Evolutionary conservation across 2,888 invertebrate genomes (phyloP), one percentile per base, ranked within the genome.

Genomic region (Macrosoma leucophasiata): DNA sequence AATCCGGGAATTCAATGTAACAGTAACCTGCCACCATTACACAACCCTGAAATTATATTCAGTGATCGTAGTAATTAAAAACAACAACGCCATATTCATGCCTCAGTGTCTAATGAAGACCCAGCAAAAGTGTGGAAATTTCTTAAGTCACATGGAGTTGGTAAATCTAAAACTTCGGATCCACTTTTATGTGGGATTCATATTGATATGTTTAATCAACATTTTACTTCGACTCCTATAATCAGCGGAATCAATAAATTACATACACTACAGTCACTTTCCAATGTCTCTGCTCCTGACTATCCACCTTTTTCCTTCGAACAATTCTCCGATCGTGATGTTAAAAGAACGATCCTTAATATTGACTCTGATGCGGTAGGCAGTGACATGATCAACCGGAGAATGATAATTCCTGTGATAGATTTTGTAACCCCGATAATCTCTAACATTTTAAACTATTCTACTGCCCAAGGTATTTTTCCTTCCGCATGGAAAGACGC

Each of bases 301-400:
- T 27, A n/a, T 28, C 13, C 25, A 2, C n/a, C 13, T 12, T 38
- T 38, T 25, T 8, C 8, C 7, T 33, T 38, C 11, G 25, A 8
- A 10, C 23, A 2, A 23, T 29, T 33, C 5, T 3, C 30, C 13
- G 18, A 13, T 13, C n/a, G 33, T 28, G 34, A 31, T 13, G 34
- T 39, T 31, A 17, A 36, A 23, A 32, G 24, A 6, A 24, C 18
- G 12, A 12, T 37, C 3, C 18, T 19, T 4, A 19, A 28, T 6
- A 20, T 37, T 2, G 25, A 29, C 4, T 37, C 33, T 8, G 29
- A 33, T 10, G 29, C 33, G 3, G 33, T 33, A 4, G 33, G 37
- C 13, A 29, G 21, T 26, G 33, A 33, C 13, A 22, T 10, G 18
- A 33, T 37, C 10, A 37, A 29, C 23, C 37, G 33, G n/a, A 29